phyloP scores from a whole-genome alignment of 1,140 invertebrate genomes.

The Chrysoperla carnea region DNA sequence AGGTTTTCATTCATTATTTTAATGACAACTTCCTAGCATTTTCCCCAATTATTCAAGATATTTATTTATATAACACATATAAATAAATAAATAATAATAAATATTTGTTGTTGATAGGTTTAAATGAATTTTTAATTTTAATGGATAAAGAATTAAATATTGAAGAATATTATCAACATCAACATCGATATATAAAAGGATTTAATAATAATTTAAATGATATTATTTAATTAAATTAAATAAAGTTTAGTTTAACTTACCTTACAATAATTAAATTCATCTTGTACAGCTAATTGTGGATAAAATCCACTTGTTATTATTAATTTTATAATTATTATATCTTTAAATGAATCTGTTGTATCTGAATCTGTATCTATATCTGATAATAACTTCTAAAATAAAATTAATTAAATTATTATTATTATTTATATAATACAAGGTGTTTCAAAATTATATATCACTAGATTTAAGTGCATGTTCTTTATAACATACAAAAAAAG shows the following conservation, averaged over 20 bases:
- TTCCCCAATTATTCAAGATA: too few species aligned
- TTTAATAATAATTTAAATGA: constrained; percentile 1
- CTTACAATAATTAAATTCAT: constrained; percentile 88
- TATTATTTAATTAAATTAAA: not conserved
- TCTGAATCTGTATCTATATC: too few species aligned
- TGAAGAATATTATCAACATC: too few species aligned
- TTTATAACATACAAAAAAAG: too few species aligned
- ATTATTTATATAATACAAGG: too few species aligned
- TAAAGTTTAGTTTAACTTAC: constrained; percentile 19
- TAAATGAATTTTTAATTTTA: not conserved
- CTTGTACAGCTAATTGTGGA: constrained; percentile 79
- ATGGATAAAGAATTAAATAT: constrained; percentile 1
- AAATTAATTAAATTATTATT: constrained; percentile 1
- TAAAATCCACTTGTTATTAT: constrained; percentile 84
- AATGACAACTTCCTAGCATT: too few species aligned
- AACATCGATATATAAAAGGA: constrained; percentile 4
- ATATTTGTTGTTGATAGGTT: too few species aligned
- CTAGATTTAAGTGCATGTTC: too few species aligned
- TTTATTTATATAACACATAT: too few species aligned
- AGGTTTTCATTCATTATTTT: too few species aligned
- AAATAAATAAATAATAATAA: too few species aligned
- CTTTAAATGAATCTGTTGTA: constrained; percentile 41
- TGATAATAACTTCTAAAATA: constrained; percentile 38
- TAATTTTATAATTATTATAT: constrained; percentile 77
- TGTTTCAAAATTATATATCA: too few species aligned